Evolutionary conservation across 23 tunicate genomes (phyloP), one percentile per base, ranked within the genome.

Genomic region (Botrylloides violaceus): DNA sequence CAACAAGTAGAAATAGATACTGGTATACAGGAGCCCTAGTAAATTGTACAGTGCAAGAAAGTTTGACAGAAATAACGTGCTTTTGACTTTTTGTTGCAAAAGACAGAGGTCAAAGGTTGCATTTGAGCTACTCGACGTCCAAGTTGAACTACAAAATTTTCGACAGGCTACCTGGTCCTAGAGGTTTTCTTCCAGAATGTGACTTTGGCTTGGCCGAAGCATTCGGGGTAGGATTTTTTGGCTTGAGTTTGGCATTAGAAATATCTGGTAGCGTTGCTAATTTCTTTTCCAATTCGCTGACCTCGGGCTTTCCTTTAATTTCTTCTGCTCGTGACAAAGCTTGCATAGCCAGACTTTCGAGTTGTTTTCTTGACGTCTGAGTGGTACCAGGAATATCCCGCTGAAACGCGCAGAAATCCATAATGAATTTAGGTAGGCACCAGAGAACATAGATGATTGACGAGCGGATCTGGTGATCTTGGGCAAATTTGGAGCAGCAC

Each of bases 321-420:
- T 36, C 73, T 70, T 86, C 94, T n/a, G 85, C 94, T 48, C 94
- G 71, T 22, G 84, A 77, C 31, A 86, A 19, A 19, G 85, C 78
- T 61, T 75, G 77, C 55, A 74, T 80, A 15, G 94, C 94, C 15
- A 86, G 58, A 12, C 34, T 75, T 62, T 80, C 77, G 29, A 86
- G 70, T 34, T 80, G 70, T 37, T 73, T 66, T 58, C 73, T 80
- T 9, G 73, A 28, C 1, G 64, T 35, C 29, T 71, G 35, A 22
- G 29, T 73, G 25, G 34, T 64, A 22, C 73, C 81, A 26, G 73
- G 63, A n/a, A 53, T 63, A 33, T 48, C 70, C 61, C 55, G 72
- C 85, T 72, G 62, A 23, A 38, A 22, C 9, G 4, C 28, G 28
- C 55, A 47, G 18, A 47, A 22, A 63, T 4, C 48, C 82, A 58